Evolutionary conservation across 2,113 vertebrate genomes (phyloP).

Genomic region (Boleophthalmus pectinirostris): DNA sequence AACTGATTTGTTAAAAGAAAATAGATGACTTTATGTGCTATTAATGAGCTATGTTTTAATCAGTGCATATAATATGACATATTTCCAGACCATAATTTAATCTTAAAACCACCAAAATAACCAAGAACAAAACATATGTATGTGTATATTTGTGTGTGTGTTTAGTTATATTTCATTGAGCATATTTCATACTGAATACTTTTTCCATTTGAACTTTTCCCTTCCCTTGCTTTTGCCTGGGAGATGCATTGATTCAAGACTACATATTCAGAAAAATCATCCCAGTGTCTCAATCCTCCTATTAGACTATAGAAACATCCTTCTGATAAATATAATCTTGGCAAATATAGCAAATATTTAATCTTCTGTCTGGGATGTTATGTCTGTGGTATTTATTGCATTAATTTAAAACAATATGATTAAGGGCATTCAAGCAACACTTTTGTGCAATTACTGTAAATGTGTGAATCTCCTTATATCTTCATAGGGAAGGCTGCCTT

Average conservation of each 20-base stretch:
- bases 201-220: background rate
- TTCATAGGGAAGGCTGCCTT: constrained; percentile 45
- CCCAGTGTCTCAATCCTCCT: background rate
- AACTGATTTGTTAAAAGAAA: background rate
- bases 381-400: background rate
- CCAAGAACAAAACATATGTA: background rate
- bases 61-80: too few relatives aligned
- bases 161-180: background rate
- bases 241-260: background rate
- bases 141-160: background rate
- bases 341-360: background rate
- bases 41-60: background rate
- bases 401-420: constrained; percentile 1
- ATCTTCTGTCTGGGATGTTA: background rate
- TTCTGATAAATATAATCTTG: background rate
- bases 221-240: too few relatives aligned
- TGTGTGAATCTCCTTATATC: constrained; percentile 36
- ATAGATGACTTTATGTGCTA: background rate
- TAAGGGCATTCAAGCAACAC: constrained; percentile 6
- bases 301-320: background rate
- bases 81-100: background rate
- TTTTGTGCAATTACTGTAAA: constrained; percentile 20
- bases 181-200: background rate
- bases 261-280: background rate
- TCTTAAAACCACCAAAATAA: background rate